phyloP scores from a whole-genome alignment of 2,797 vertebrate species.

The Ctenosaura bakeri region DNA sequence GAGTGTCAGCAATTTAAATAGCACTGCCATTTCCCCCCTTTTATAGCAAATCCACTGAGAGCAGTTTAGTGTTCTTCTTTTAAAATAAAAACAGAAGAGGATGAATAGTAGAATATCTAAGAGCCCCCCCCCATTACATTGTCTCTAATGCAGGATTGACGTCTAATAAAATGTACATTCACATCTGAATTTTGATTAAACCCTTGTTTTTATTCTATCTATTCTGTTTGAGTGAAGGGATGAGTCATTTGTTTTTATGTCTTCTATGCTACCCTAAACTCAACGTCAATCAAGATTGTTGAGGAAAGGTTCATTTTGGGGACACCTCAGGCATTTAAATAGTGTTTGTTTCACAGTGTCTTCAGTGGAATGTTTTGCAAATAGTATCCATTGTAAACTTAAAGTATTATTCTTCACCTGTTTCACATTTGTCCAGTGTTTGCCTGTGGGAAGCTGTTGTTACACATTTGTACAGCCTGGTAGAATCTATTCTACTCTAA shows the following conservation, averaged over 20 bases:
- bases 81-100: not conserved
- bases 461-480: not conserved
- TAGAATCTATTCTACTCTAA: not conserved
- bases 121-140: not conserved
- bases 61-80: constrained; percentile 10
- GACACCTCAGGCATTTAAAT: not conserved
- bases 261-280: not conserved
- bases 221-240: not conserved
- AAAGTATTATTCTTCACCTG: not conserved
- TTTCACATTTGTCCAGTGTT: not conserved
- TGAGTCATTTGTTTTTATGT: not conserved
- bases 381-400: not conserved
- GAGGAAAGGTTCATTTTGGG: not conserved
- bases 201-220: not conserved
- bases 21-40: not conserved
- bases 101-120: constrained; percentile 20
- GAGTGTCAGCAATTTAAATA: constrained; percentile 9
- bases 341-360: not conserved
- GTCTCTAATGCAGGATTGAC: not conserved
- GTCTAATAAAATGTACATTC: not conserved
- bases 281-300: not conserved
- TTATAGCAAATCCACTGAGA: not conserved
- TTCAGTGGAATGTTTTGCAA: not conserved
- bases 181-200: not conserved
- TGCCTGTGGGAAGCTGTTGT: not conserved